Conservation (phyloP, 2,888 invertebrate genomes). For the Lasioglossum leucozonium region DNA sequence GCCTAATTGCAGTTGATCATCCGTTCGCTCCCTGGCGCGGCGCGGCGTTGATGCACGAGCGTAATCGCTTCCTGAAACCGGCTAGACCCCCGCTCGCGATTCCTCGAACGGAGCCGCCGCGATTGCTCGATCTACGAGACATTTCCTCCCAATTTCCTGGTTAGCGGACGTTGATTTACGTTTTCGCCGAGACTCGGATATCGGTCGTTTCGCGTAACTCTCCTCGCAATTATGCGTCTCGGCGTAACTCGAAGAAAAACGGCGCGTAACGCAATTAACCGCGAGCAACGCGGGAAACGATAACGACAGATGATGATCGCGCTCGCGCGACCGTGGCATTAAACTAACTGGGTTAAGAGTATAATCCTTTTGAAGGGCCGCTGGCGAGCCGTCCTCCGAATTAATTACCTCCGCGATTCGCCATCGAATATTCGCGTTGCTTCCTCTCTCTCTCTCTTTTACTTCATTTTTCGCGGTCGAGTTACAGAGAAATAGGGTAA, state of each 20-base stretch:
- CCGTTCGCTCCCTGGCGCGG: constrained; percentile 1
- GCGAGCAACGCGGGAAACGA: neutral
- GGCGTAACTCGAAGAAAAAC: neutral
- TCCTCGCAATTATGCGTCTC: neutral
- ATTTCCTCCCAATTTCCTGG: neutral
- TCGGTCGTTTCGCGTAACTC: neutral
- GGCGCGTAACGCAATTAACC: neutral
- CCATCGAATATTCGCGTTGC: neutral
- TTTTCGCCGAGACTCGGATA: neutral
- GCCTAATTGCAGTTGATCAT: constrained; percentile 74
- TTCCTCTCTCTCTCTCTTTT: too few species aligned
- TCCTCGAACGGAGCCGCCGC: neutral
- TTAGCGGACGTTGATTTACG: neutral
- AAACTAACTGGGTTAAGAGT: constrained; percentile 2
- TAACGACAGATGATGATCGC: constrained; percentile 14
- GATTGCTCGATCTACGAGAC: neutral
- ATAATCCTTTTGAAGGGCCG: neutral
- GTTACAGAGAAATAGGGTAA: too few species aligned
- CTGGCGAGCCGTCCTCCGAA: neutral
- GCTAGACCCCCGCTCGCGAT: neutral
- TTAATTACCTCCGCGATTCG: neutral
- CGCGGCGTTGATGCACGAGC: constrained; percentile 1
- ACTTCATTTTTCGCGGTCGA: neutral
- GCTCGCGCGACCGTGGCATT: neutral
- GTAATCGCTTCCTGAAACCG: constrained; percentile 2